Conservation (phyloP, 1,140 invertebrate species). For the Nautilus pompilius region DNA sequence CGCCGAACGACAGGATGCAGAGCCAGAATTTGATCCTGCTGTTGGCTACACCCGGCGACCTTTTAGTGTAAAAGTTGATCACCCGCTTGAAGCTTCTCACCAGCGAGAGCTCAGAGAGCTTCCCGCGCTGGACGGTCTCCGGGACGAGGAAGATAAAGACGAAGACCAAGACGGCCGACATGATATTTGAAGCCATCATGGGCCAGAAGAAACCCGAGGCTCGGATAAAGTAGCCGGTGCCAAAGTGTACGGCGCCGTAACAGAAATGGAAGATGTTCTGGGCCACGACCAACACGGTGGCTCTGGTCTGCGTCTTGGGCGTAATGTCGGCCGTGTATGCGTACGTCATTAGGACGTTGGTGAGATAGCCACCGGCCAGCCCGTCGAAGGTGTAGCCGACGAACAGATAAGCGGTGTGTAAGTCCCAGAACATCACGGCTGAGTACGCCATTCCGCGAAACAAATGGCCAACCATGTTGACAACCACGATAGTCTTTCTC, state of each 20-base stretch:
- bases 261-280: constrained; percentile 4
- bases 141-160: constrained; percentile 11
- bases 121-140: constrained; percentile 4
- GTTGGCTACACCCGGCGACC: too few relatives aligned
- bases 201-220: constrained; percentile 8
- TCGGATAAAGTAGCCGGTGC: constrained; percentile 12
- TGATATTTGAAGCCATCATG: not conserved
- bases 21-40: constrained; percentile 8
- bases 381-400: constrained; percentile 9
- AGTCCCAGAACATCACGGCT: not conserved
- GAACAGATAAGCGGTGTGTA: constrained; percentile 4
- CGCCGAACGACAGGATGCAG: constrained; percentile 5
- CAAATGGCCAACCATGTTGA: constrained; percentile 5
- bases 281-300: constrained; percentile 5
- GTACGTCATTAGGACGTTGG: not conserved
- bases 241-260: not conserved
- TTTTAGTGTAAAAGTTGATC: constrained; percentile 1
- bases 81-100: not conserved
- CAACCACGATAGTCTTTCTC: constrained; percentile 7
- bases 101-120: not conserved
- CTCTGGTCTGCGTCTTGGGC: constrained; percentile 3
- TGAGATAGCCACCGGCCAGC: not conserved
- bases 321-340: constrained; percentile 13
- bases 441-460: constrained; percentile 1
- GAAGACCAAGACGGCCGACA: not conserved